Percentiles rank a stretch among this genome's conserved stretches.
These are phyloP conservation scores for Macrocentrus cingulum DNA, from an alignment of 1,140 invertebrate species.

Conservation along the genomic window DNA sequence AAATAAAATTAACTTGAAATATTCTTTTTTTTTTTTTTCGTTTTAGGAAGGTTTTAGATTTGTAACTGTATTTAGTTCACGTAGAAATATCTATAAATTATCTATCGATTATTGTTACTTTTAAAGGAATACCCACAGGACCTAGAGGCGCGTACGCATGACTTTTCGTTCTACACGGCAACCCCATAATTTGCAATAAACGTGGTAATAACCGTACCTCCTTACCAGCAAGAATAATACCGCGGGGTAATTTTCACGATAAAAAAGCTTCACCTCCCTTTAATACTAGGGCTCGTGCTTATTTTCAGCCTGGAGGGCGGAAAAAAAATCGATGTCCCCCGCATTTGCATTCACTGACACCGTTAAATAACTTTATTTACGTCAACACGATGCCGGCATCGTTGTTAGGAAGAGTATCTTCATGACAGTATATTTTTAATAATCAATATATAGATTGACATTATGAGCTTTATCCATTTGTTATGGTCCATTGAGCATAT, in stretches of 20 bases:
- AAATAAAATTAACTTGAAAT: too few species aligned
- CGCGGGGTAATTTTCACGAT: constrained; percentile 37
- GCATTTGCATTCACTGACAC: too few species aligned
- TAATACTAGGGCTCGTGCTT: not conserved
- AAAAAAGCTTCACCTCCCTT: constrained; percentile 26
- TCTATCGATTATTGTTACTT: constrained; percentile 50
- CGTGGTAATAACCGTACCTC: constrained; percentile 48
- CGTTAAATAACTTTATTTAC: too few species aligned
- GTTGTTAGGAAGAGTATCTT: too few species aligned
- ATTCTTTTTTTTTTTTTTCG: too few species aligned
- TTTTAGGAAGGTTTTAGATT: too few species aligned
- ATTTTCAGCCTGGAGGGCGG: too few species aligned
- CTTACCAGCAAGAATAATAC: constrained; percentile 48
- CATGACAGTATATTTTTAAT: too few species aligned
- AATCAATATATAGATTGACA: too few species aligned
- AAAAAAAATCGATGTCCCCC: too few species aligned
- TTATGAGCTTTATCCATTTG: too few species aligned
- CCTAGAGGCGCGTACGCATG: constrained; percentile 19
- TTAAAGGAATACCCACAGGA: constrained; percentile 14
- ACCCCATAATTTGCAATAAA: constrained; percentile 53
- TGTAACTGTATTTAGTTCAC: constrained; percentile 45
- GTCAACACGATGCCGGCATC: too few species aligned
- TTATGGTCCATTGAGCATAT: not conserved
- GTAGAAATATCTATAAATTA: constrained; percentile 49
- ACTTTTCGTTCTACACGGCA: constrained; percentile 31